A percentile compares a stretch with the other conserved stretches of the same genome.
These are phyloP conservation scores for Trichomalopsis sarcophagae DNA, from an alignment of 1,140 invertebrate species.

Conservation along the genomic window DNA sequence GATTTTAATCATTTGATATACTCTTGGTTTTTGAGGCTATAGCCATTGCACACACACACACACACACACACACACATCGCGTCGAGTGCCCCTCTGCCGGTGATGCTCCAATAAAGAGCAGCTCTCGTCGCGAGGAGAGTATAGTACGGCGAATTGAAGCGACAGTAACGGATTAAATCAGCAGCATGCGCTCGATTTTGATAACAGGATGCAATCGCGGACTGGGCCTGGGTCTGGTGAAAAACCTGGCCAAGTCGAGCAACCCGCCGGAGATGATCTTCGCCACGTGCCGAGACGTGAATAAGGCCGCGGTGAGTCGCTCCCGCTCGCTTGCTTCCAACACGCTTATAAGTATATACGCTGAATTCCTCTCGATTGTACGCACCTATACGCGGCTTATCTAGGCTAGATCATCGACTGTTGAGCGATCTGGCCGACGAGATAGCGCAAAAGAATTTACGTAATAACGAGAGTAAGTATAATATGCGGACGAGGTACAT, in stretches of 20 bases:
- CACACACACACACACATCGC: too few relatives aligned
- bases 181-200: constrained; percentile 85
- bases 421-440: neutral
- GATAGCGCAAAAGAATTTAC: neutral
- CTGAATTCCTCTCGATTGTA: too few relatives aligned
- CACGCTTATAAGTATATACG: too few relatives aligned
- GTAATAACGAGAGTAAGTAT: neutral
- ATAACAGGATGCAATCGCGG: constrained; percentile 93
- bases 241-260: constrained; percentile 76
- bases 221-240: constrained; percentile 88
- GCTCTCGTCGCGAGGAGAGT: too few relatives aligned
- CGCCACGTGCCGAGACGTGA: constrained; percentile 83
- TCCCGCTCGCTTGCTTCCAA: neutral
- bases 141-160: too few relatives aligned
- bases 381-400: neutral
- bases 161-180: neutral
- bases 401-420: neutral
- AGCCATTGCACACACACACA: too few relatives aligned
- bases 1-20: neutral
- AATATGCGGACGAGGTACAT: too few relatives aligned
- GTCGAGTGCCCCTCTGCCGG: neutral
- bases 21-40: neutral
- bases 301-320: constrained; percentile 78
- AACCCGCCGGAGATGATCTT: constrained; percentile 80
- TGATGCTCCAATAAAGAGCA: neutral